A percentile compares a stretch with the other conserved stretches of the same genome.
phyloP scores from a whole-genome alignment of 2,113 vertebrate genomes.

The Eubucco bourcierii region DNA sequence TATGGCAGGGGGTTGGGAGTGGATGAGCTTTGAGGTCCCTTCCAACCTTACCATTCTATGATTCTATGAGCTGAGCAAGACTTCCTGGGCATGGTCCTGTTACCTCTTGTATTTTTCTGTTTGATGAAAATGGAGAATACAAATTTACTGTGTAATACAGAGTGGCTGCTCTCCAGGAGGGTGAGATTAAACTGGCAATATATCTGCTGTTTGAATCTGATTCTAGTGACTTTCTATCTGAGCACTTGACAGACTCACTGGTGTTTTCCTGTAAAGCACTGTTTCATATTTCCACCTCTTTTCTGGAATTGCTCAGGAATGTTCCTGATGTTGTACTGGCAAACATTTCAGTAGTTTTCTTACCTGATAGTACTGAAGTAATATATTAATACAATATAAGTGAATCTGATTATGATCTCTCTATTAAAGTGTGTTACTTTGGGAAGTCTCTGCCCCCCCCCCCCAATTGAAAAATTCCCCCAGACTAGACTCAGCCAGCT shows the following conservation, averaged over 20 bases:
- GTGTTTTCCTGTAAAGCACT: not conserved
- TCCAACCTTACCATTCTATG: too few relatives aligned
- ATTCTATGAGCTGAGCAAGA: rapidly evolving
- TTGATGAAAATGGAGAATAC: not conserved
- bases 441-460: too few relatives aligned
- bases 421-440: not conserved
- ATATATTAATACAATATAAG: not conserved
- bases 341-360: not conserved
- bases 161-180: not conserved
- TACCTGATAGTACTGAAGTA: not conserved
- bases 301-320: not conserved
- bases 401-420: not conserved
- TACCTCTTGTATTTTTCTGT: not conserved
- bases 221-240: not conserved
- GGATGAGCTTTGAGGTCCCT: too few relatives aligned
- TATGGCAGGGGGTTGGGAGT: too few relatives aligned
- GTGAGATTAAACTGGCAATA: not conserved
- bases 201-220: not conserved
- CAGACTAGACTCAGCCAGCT: too few relatives aligned
- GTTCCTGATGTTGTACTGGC: not conserved
- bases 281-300: not conserved
- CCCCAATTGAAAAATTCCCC: too few relatives aligned
- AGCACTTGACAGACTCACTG: not conserved
- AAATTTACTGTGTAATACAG: not conserved
- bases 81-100: not conserved